phyloP scores from a whole-genome alignment of 2,888 invertebrate genomes.

The Volucella bombylans region DNA sequence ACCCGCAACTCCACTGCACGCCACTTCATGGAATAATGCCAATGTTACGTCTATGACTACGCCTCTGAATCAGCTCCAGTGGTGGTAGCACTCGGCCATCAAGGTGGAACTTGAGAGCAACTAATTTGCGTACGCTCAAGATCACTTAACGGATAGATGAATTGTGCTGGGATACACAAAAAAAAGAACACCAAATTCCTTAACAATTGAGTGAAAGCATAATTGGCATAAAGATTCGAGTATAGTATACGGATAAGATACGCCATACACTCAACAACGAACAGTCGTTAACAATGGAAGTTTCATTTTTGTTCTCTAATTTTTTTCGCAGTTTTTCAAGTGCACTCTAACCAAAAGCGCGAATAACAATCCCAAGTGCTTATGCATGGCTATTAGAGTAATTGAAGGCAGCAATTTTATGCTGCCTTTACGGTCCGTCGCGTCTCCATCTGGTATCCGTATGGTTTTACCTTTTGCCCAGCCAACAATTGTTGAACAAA shows the following conservation, averaged over 20 bases:
- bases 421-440: slow-evolving; percentile 4
- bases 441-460: slow-evolving; percentile 10
- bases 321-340: slow-evolving; percentile 17
- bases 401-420: slow-evolving; percentile 53
- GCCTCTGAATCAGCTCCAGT: background rate
- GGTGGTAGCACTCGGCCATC: background rate
- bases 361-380: slow-evolving; percentile 27
- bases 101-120: slow-evolving; percentile 14
- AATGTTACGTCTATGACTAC: background rate
- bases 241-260: background rate
- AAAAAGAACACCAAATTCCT: slow-evolving; percentile 16
- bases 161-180: background rate
- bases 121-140: slow-evolving; percentile 38
- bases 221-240: slow-evolving; percentile 49
- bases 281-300: slow-evolving; percentile 47
- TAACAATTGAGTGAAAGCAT: slow-evolving; percentile 69
- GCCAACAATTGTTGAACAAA: slow-evolving; percentile 40
- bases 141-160: slow-evolving; percentile 37
- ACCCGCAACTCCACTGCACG: slow-evolving; percentile 14
- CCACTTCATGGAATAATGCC: background rate
- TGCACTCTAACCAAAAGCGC: slow-evolving; percentile 26
- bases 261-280: slow-evolving; percentile 30
- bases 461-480: slow-evolving; percentile 42
- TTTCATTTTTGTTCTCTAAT: background rate
- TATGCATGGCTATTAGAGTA: slow-evolving; percentile 18